A percentile compares a stretch with the other conserved stretches of the same genome.
phyloP scores from a whole-genome alignment of 2,113 vertebrate genomes.

The Ophiodon elongatus region DNA sequence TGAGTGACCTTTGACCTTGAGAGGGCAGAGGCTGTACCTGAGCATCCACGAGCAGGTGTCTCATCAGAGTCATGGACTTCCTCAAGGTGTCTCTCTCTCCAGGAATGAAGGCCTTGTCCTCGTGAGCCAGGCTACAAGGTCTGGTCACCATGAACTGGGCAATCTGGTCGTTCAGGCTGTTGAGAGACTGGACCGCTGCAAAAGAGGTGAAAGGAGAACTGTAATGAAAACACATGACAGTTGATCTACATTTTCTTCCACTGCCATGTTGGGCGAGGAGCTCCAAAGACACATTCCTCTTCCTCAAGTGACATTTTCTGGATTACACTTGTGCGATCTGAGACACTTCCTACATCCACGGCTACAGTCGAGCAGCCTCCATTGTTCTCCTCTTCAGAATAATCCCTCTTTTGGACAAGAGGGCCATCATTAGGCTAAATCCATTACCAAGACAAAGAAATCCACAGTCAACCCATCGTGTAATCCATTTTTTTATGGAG shows the following conservation, averaged over 20 bases:
- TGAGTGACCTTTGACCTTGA: constrained; percentile 7
- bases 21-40: constrained; percentile 86
- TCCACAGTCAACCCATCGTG: constrained; percentile 50
- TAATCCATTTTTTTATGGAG: constrained; percentile 55
- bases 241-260: not conserved
- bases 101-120: constrained; percentile 88
- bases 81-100: constrained; percentile 90
- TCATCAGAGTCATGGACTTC: constrained; percentile 93
- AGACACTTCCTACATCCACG: constrained; percentile 28
- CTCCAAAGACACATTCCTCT: constrained; percentile 13
- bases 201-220: constrained; percentile 5
- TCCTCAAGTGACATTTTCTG: constrained; percentile 35
- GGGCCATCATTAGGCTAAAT: constrained; percentile 75
- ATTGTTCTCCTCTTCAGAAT: constrained; percentile 61
- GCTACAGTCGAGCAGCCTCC: not conserved
- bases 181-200: constrained; percentile 92
- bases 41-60: constrained; percentile 93
- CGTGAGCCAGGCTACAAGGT: constrained; percentile 87
- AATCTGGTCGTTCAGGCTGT: constrained; percentile 95
- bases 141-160: constrained; percentile 93
- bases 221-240: not conserved
- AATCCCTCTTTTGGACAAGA: constrained; percentile 72
- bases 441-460: constrained; percentile 68
- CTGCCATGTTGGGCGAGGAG: not conserved
- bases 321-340: constrained; percentile 39